Conservation (phyloP, 2,797 vertebrate species). For the Falco peregrinus region DNA sequence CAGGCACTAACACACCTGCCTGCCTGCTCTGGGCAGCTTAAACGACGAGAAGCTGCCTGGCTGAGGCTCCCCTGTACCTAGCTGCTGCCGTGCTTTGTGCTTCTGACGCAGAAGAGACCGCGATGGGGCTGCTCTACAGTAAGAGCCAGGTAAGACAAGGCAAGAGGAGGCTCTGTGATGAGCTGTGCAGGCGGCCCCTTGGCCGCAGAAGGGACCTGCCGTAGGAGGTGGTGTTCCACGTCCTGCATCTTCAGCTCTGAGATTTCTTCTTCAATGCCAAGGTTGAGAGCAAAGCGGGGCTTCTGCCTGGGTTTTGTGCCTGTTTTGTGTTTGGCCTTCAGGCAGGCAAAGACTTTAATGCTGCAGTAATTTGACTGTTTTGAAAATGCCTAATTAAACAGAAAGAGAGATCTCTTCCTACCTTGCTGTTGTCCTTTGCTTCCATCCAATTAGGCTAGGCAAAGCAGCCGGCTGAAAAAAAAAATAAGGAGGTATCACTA, state of each 20-base stretch:
- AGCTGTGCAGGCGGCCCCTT: not conserved
- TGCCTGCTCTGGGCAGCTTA: slow-evolving; percentile 23
- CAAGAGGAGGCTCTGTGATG: not conserved
- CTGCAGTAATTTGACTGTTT: not conserved
- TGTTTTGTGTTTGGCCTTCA: not conserved
- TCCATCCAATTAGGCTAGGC: not conserved
- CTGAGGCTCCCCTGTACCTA: accelerated
- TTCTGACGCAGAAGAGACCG: not conserved
- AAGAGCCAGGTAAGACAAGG: slow-evolving; percentile 54
- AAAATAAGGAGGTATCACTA: not conserved
- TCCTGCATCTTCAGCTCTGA: not conserved
- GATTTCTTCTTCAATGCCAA: not conserved
- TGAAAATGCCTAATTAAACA: not conserved
- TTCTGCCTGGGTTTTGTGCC: not conserved
- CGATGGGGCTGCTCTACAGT: slow-evolving; percentile 62
- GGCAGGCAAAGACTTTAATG: not conserved
- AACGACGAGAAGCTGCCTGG: not conserved
- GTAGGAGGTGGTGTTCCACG: not conserved
- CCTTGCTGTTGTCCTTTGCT: not conserved
- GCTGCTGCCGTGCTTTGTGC: accelerated
- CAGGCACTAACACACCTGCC: slow-evolving; percentile 65
- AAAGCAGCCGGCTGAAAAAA: not conserved
- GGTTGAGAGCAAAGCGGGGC: not conserved
- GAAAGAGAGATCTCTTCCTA: not conserved
- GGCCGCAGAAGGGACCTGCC: not conserved